These are phyloP conservation scores for Nematostella vectensis DNA, from an alignment of 92 coral and sea anemone genomes.

Conservation along the genomic window DNA sequence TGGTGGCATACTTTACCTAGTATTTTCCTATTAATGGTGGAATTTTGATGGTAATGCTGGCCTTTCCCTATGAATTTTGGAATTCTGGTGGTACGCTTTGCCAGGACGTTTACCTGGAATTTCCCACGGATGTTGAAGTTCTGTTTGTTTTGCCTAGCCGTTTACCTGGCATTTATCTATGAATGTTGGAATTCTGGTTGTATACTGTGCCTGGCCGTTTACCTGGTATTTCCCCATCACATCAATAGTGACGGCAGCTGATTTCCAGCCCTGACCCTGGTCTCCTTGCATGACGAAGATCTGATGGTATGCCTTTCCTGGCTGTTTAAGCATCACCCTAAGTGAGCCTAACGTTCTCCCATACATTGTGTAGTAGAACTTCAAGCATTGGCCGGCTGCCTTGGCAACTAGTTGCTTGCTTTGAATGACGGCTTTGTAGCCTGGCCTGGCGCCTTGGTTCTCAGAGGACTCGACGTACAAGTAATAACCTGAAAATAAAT, in stretches of 20 bases:
- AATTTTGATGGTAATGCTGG: no score
- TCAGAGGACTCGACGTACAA: constrained; percentile 46
- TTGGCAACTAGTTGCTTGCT: constrained; percentile 14
- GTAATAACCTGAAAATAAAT: constrained; percentile 20
- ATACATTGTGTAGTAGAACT: constrained; percentile 41
- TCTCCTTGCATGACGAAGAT: constrained; percentile 26
- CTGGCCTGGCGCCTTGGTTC: constrained; percentile 11
- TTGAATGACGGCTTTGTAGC: constrained; percentile 25
- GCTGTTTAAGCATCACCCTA: constrained; percentile 11
- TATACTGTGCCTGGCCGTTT: no score
- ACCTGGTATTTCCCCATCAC: neutral
- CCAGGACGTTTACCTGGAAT: no score
- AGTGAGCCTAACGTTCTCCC: constrained; percentile 34
- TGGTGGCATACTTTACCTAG: no score
- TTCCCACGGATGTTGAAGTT: no score
- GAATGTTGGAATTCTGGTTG: no score
- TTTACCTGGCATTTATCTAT: no score
- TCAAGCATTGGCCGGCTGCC: constrained; percentile 31
- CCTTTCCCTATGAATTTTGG: no score
- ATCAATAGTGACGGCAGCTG: constrained; percentile 10
- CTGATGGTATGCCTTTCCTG: constrained; percentile 1
- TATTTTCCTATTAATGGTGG: no score
- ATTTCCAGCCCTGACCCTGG: constrained; percentile 30
- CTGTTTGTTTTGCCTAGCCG: no score
- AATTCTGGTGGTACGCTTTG: no score